Evolutionary conservation across 2,888 invertebrate genomes (phyloP).

Genomic region (Coremacera marginata): DNA sequence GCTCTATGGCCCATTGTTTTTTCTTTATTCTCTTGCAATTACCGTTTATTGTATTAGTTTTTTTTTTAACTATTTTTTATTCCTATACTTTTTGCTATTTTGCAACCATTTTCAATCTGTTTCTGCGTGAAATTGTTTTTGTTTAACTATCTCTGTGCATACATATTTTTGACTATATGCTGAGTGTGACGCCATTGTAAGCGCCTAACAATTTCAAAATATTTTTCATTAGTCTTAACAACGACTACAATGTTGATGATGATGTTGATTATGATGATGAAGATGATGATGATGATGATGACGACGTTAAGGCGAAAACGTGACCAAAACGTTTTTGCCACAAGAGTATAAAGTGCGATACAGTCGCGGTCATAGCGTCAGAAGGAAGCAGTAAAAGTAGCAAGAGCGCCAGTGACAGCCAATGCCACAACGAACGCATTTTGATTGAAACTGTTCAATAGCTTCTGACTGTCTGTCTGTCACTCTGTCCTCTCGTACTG

Average conservation of each 20-base stretch:
- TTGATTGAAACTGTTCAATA: neutral
- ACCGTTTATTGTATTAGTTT: neutral
- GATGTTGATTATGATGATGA: neutral
- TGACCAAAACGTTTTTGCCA: constrained; percentile 29
- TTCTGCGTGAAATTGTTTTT: neutral
- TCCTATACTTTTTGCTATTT: neutral
- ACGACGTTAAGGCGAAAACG: neutral
- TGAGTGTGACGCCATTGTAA: constrained; percentile 4
- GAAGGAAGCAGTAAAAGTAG: neutral
- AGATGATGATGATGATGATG: neutral
- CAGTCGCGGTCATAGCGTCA: neutral
- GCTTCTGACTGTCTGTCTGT: neutral
- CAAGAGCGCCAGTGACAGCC: neutral
- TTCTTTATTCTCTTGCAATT: neutral
- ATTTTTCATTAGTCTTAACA: constrained; percentile 6
- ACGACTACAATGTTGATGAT: neutral
- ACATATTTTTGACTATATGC: neutral
- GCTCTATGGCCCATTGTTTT: neutral
- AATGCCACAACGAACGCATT: neutral
- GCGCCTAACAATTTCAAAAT: constrained; percentile 28
- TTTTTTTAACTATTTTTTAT: neutral
- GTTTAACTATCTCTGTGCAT: no score
- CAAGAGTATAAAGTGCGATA: constrained; percentile 10
- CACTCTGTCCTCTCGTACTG: neutral
- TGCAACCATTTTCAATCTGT: neutral